Evolutionary conservation across 2,797 vertebrate genomes (phyloP), one percentile per base, ranked within the genome.

Genomic region (Valencia hispanica): DNA sequence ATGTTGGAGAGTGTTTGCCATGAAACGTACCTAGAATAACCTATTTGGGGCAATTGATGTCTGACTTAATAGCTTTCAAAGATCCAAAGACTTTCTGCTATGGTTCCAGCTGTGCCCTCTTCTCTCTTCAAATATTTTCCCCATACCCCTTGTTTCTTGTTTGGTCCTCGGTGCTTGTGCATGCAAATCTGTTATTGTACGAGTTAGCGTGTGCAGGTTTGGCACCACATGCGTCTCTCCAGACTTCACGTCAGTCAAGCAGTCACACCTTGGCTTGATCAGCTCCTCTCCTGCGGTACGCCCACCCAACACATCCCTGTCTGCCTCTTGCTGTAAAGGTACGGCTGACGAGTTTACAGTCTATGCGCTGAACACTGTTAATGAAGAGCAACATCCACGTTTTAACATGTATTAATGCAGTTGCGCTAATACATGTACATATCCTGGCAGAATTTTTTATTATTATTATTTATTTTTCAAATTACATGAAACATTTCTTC

Each of bases 201-300:
- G 15, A 53, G 70, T 72, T 39, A 3, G 32, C 53, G 34, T 69
- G 36, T 59, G 27, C 32, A 32, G 39, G 27, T 48, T 7, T 34
- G 27, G 30, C 41, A 25, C 57, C 32, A 32, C 27, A 15, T n/a
- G 25, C 27, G 63, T 45, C 36, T 68, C 65, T 69, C 18, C n/a
- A 68, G 39, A 57, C 27, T 30, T 36, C 65, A 55, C 50, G 69
- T 55, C n/a, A 68, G 51, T 66, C 73, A 74, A 66, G 32, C 73
- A 45, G 22, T 43, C 27, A 47, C 48, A 68, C 63, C 34, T 43
- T n/a, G 14, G 11, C 34, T 55, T 43, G 36, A 53, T 68, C 34
- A 32, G 39, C 39, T 57, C 11, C 39, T 27, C 50, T 34, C 50
- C 50, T 68, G 63, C 65, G 57, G 50, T 32, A 22, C 48, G 39